These are phyloP conservation scores for Euclidia mi DNA, from an alignment of 2,888 invertebrate species.

Conservation along the genomic window DNA sequence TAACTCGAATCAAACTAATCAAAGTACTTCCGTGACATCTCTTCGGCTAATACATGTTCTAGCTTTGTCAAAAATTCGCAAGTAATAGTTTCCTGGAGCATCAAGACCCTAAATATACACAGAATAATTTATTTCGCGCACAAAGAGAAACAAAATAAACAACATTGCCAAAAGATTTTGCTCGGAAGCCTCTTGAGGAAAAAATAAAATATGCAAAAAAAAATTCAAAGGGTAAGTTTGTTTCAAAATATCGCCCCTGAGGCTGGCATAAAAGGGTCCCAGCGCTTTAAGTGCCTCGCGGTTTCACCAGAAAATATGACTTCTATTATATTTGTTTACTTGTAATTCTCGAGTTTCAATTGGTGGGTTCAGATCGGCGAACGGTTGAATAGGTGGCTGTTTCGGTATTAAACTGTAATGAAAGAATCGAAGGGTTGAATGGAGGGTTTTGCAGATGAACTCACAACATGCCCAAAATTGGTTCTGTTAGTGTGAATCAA, in stretches of 20 bases:
- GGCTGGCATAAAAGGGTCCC: slow-evolving; percentile 45
- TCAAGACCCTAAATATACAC: slow-evolving; percentile 33
- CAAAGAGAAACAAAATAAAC: slow-evolving; percentile 55
- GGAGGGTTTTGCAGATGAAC: no score
- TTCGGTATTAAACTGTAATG: slow-evolving; percentile 1
- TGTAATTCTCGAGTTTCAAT: slow-evolving; percentile 25
- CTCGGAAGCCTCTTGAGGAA: slow-evolving; percentile 36
- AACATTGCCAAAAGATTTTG: slow-evolving; percentile 50
- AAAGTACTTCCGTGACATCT: background rate
- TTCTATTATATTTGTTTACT: slow-evolving; percentile 44
- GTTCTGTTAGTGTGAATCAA: no score
- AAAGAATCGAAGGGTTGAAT: background rate
- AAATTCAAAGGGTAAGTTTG: slow-evolving; percentile 69
- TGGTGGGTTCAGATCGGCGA: slow-evolving; percentile 14
- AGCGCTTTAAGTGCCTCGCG: slow-evolving; percentile 56
- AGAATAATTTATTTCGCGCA: slow-evolving; percentile 43
- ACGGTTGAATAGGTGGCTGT: slow-evolving; percentile 12
- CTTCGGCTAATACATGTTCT: background rate
- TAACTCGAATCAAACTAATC: no score
- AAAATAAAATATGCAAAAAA: slow-evolving; percentile 66
- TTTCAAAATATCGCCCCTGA: slow-evolving; percentile 62
- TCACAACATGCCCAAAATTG: no score
- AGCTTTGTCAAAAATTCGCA: slow-evolving; percentile 6
- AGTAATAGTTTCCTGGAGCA: slow-evolving; percentile 10
- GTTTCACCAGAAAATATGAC: slow-evolving; percentile 50